Evolutionary conservation across 2,888 invertebrate species (phyloP).

Genomic region (Aporophyla lueneburgensis): DNA sequence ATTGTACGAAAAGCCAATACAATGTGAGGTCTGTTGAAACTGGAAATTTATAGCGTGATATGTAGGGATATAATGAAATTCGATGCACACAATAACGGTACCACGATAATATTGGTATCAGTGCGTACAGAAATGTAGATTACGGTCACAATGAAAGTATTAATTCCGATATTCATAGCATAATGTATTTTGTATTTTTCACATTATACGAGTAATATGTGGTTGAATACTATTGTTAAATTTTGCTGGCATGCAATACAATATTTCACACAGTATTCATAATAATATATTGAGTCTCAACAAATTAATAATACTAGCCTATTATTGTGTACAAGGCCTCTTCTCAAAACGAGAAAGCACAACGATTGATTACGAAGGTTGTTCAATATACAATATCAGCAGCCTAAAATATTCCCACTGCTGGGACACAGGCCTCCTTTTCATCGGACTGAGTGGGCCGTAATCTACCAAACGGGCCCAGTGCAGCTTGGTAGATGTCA

Average conservation of each 20-base stretch:
- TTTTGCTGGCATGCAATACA: background rate
- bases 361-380: too few species aligned
- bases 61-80: background rate
- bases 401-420: too few species aligned
- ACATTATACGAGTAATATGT: background rate
- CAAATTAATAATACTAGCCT: too few species aligned
- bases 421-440: too few species aligned
- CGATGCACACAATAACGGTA: constrained; percentile 15
- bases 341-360: too few species aligned
- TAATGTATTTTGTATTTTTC: background rate
- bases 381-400: too few species aligned
- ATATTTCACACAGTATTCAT: constrained; percentile 2
- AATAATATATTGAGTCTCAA: background rate
- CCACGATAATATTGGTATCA: constrained; percentile 34
- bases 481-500: too few species aligned
- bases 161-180: constrained; percentile 18
- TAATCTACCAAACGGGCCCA: too few species aligned
- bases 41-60: too few species aligned
- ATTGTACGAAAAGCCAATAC: too few species aligned
- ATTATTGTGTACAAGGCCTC: background rate
- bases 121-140: constrained; percentile 8
- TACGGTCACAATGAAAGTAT: constrained; percentile 9
- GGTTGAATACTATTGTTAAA: constrained; percentile 19
- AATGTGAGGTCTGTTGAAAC: too few species aligned
- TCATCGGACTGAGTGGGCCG: too few species aligned